Evolutionary conservation across 2,797 vertebrate genomes (phyloP), one percentile per base, ranked within the genome.

Genomic region (Phrynocephalus forsythii): DNA sequence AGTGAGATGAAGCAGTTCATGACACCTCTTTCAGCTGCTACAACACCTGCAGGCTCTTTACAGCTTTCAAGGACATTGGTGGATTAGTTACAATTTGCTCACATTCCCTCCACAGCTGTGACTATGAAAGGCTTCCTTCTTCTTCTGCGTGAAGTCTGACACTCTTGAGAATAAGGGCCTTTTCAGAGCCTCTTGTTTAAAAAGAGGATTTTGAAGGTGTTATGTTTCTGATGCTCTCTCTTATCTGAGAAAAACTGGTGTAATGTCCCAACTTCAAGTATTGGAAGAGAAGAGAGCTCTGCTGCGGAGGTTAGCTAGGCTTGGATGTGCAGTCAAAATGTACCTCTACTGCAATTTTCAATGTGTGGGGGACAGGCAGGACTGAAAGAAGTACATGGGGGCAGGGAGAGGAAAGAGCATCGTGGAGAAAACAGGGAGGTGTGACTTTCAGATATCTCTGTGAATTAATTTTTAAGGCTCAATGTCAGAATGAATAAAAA

Each of bases 1-100:
- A 16, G 50, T 28, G 26, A 68, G 18, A 50, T 33, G 48, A 86
- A 78, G 63, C 66, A 33, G 33, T 79, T 86, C 63, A 38, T 22
- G 15, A n/a, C 68, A 66, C 69, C 30, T n/a, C 56, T 88, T 20
- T 72, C 38, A 50, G 50, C 52, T 63, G 28, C 38, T 72, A 30
- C 2, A 24, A 26, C 77, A 56, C 44, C 48, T 69, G 30, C 28
- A 79, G 52, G 13, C 63, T 79, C 18, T 79, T 83, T 83, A 4
- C n/a, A 88, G 52, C 76, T 88, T 84, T 79, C 82, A 88, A 79
- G 75, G 82, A 38, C 67, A 72, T 26, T 44, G 30, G 50, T 77
- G 26, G 56, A 56, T 79, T 72, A 52, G 48, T 63, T 87, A n/a
- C 52, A 44, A 79, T 84, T 72, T 69, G 82, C 76, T 79, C 76